Evolutionary conservation across 2,888 invertebrate species (phyloP).

Genomic region (Tetragonula carbonaria): DNA sequence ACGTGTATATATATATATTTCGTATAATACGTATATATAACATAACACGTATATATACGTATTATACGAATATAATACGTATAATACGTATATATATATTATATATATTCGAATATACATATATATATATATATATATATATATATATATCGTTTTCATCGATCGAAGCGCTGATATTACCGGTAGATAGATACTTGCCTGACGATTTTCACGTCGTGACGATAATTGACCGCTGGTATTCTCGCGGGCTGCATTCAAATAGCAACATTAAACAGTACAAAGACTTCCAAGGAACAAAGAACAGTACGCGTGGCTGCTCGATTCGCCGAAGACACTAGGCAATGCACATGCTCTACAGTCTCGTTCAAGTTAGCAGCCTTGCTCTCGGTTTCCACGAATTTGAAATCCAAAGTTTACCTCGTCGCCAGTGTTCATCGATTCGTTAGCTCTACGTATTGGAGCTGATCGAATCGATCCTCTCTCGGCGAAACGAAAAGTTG

Average conservation of each 20-base stretch:
- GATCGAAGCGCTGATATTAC: background rate
- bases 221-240: slow-evolving; percentile 32
- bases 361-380: background rate
- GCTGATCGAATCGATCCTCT: background rate
- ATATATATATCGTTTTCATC: background rate
- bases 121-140: no score
- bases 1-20: no score
- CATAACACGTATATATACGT: no score
- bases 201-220: slow-evolving; percentile 29
- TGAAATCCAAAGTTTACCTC: background rate
- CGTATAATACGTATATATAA: no score
- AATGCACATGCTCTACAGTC: background rate
- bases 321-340: background rate
- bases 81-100: no score
- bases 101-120: no score
- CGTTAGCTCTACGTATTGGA: background rate
- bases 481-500: background rate
- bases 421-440: background rate
- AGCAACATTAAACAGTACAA: slow-evolving; percentile 17
- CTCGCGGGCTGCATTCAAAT: slow-evolving; percentile 19
- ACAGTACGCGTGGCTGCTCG: background rate
- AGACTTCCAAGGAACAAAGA: background rate
- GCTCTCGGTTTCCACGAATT: background rate
- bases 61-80: no score
- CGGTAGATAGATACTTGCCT: background rate